These are phyloP conservation scores for Salminus brasiliensis DNA, from an alignment of 2,113 vertebrate genomes.

Conservation along the genomic window DNA sequence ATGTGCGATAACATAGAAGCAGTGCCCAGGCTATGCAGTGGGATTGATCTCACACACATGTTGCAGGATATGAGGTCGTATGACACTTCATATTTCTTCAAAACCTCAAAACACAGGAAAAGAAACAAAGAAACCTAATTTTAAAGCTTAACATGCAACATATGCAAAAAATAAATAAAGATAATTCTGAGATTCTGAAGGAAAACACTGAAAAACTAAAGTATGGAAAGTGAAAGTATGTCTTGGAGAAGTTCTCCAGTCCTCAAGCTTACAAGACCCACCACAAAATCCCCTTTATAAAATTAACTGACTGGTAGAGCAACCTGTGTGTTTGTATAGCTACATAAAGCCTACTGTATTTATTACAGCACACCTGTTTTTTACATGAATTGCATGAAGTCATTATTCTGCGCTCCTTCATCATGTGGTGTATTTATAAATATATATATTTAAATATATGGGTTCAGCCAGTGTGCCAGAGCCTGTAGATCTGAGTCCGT, in stretches of 20 bases:
- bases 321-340: not conserved
- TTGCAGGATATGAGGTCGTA: not conserved
- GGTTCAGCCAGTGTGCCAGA: not conserved
- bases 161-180: not conserved
- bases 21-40: not conserved
- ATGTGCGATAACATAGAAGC: not conserved
- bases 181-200: not conserved
- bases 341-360: not conserved
- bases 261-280: too few species aligned
- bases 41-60: not conserved
- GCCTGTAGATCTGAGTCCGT: not conserved
- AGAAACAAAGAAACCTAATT: not conserved
- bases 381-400: not conserved
- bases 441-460: not conserved
- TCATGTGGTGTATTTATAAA: not conserved
- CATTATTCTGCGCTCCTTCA: not conserved
- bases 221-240: too few species aligned
- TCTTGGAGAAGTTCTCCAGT: too few species aligned
- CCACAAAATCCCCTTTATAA: too few species aligned
- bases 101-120: not conserved
- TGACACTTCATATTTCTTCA: conserved; percentile 6
- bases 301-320: not conserved
- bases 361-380: not conserved
- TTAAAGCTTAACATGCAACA: not conserved
- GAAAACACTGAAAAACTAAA: too few species aligned